Evolutionary conservation across 2,888 invertebrate species (phyloP), one percentile per base, ranked within the genome.

Genomic region (Drosophila histrio): DNA sequence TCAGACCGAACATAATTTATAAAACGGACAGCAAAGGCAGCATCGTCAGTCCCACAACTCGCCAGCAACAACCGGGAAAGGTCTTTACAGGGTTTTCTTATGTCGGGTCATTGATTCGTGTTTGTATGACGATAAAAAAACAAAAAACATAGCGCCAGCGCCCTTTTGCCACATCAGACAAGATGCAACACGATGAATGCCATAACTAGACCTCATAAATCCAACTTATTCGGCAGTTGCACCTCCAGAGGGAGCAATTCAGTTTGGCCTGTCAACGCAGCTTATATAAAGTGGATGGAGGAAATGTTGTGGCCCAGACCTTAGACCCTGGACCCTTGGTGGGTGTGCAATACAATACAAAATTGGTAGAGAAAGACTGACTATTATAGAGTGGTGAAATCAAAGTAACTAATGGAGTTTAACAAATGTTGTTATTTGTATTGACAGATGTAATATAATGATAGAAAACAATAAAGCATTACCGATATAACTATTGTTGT

Each of bases 1-100:
- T 53, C 62, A 65, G 74, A 39, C 17, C 19, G 43, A 64, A 63
- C 69, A 83, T 80, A 77, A 80, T 86, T 86, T 86, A 86, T 83
- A 79, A 84, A 53, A 49, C 70, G 61, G 66, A 80, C 63, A 70
- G 71, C 61, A 43, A 32, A 43, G 13, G 24, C 24, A 24, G 41
- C 38, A 38, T 11, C 11, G 8, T 38, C 17, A 36, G 36, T 17
- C 36, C 15, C n/a, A 41, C 43, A 24, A 9, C 24, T 22, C n/a
- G n/a, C 15, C 52, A 30, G 46, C 17, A 13, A 32, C 49, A 62
- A 34, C 56, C 17, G 17, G 28, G n/a, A 39, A 39, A 52, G 52
- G 52, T 22, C 21, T 44, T 19, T 3, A 17, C n/a, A 19, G 44
- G 44, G 44, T 19, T 56, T 24, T 44, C 24, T 8, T 53, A 32